Conservation (phyloP, 2,888 invertebrate genomes). For the Xestia xanthographa region DNA sequence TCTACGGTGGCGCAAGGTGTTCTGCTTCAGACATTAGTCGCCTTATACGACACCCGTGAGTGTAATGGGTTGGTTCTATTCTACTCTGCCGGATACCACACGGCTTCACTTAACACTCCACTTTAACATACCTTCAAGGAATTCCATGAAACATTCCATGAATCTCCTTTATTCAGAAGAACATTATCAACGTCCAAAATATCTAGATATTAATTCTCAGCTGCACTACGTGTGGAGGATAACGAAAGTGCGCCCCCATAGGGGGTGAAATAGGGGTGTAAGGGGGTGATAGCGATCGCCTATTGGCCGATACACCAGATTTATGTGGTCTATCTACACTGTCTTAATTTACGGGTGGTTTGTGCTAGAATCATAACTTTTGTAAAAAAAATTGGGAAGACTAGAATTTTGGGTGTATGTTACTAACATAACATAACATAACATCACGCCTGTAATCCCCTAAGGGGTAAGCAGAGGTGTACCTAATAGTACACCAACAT, state of each 20-base stretch:
- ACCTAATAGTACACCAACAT: too few relatives aligned
- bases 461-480: too few relatives aligned
- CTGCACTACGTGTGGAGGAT: constrained; percentile 67
- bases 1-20: too few relatives aligned
- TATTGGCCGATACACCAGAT: constrained; percentile 78
- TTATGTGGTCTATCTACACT: constrained; percentile 75
- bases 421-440: too few relatives aligned
- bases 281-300: constrained; percentile 72
- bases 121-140: background rate
- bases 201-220: constrained; percentile 60
- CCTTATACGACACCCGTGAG: too few relatives aligned
- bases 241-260: constrained; percentile 59
- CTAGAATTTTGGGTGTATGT: background rate
- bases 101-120: too few relatives aligned
- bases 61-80: too few relatives aligned
- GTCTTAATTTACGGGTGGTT: constrained; percentile 76
- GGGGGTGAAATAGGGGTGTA: constrained; percentile 34
- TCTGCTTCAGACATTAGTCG: too few relatives aligned
- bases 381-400: background rate
- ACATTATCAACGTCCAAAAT: constrained; percentile 52
- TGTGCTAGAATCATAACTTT: constrained; percentile 52
- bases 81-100: too few relatives aligned
- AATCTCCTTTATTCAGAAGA: constrained; percentile 27
- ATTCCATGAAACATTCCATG: constrained; percentile 12
- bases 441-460: too few relatives aligned